Conservation (phyloP, 2,797 vertebrate species). For the Emys orbicularis region DNA sequence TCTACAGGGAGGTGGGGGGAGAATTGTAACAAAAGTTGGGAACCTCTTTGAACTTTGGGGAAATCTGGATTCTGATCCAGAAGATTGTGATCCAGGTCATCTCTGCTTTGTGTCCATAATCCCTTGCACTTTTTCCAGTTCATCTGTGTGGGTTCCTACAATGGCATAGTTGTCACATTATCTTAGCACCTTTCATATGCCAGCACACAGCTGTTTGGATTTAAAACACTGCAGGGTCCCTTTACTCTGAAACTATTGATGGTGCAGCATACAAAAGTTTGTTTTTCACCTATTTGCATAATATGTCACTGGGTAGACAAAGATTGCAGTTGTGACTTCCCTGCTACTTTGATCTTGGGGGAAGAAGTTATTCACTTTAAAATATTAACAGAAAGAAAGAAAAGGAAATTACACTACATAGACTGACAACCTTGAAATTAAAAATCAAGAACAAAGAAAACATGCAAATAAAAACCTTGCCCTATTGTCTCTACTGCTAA, state of each 20-base stretch:
- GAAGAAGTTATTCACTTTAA: conserved; percentile 18
- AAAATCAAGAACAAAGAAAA: conserved; percentile 39
- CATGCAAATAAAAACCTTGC: conserved; percentile 23
- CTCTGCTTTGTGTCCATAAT: neutral
- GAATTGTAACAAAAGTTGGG: conserved; percentile 21
- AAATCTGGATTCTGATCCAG: conserved; percentile 46
- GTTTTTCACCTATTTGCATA: neutral
- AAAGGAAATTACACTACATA: neutral
- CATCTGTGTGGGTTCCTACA: neutral
- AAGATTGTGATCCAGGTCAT: neutral
- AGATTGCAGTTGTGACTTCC: neutral
- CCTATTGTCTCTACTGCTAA: conserved; percentile 34
- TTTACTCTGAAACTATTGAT: neutral
- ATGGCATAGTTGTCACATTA: neutral
- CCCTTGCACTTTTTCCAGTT: neutral
- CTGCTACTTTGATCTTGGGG: conserved; percentile 29
- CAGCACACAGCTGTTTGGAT: neutral
- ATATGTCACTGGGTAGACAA: neutral
- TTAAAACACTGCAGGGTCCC: neutral
- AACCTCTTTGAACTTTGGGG: neutral
- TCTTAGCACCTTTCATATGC: neutral
- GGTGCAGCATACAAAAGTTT: neutral
- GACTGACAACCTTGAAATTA: conserved; percentile 60
- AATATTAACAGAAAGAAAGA: neutral
- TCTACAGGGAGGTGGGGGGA: neutral